These are phyloP conservation scores for Zaprionus tsacasi DNA, from an alignment of 1,140 invertebrate species.

Conservation along the genomic window DNA sequence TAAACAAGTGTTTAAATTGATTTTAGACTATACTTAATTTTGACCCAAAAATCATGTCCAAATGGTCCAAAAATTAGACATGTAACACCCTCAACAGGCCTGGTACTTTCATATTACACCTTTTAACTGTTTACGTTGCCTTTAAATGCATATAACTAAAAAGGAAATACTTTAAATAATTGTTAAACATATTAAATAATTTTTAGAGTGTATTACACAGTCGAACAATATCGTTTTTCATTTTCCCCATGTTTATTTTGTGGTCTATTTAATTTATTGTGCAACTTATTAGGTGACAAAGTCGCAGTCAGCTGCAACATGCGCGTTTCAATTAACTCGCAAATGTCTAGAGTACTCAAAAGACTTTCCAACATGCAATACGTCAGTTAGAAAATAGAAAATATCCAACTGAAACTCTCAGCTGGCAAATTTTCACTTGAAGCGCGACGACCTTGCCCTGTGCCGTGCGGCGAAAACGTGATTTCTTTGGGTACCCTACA, in stretches of 20 bases:
- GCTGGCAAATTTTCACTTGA: constrained; percentile 18
- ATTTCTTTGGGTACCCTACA: constrained; percentile 40
- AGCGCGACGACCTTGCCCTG: constrained; percentile 53
- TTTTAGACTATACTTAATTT: too few species aligned
- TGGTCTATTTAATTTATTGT: constrained; percentile 71
- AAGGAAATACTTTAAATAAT: not conserved
- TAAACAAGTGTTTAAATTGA: too few species aligned
- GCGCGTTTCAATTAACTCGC: not conserved
- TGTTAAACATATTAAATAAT: not conserved
- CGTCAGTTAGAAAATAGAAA: constrained; percentile 4
- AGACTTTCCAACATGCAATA: constrained; percentile 37
- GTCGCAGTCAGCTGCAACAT: constrained; percentile 3
- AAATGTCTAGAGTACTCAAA: constrained; percentile 24
- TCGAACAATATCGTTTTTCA: not conserved
- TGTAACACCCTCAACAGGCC: too few species aligned
- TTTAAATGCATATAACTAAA: too few species aligned
- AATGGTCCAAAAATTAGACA: too few species aligned
- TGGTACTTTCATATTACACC: too few species aligned
- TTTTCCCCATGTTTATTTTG: constrained; percentile 12
- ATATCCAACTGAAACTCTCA: not conserved
- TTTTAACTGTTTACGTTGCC: too few species aligned
- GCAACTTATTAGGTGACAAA: constrained; percentile 34
- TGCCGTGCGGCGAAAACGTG: constrained; percentile 56
- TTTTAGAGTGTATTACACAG: not conserved
- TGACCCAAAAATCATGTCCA: too few species aligned